Conservation (phyloP, 2,888 invertebrate genomes). For the Drosophila formosana region DNA sequence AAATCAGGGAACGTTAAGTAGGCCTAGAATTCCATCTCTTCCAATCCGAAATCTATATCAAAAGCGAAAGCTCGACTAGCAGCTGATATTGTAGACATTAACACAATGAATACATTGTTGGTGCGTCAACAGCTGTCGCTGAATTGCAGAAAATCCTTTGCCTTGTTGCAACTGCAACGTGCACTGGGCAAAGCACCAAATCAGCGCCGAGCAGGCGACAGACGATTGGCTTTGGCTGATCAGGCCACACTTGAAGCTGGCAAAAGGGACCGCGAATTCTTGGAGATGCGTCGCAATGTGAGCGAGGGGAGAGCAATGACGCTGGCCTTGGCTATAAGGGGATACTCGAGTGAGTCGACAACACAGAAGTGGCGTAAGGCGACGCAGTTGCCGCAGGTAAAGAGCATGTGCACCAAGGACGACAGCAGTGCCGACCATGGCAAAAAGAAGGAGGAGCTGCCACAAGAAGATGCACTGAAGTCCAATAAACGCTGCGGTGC, state of each 20-base stretch:
- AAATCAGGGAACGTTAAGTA: background rate
- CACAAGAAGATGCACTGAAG: background rate
- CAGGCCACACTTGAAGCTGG: background rate
- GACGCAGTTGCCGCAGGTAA: background rate
- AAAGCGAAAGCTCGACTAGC: conserved; percentile 2
- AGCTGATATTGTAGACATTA: conserved; percentile 3
- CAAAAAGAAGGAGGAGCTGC: background rate
- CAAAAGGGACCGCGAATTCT: background rate
- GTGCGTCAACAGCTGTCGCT: conserved; percentile 35
- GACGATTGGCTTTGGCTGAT: background rate
- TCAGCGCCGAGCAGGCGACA: background rate
- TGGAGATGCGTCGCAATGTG: background rate
- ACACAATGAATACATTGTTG: conserved; percentile 48
- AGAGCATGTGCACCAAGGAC: conserved; percentile 13
- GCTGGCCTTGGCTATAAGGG: background rate
- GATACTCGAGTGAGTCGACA: background rate
- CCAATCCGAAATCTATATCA: background rate
- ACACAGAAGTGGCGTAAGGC: background rate
- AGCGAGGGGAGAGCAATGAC: background rate
- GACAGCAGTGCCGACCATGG: background rate
- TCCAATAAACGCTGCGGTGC: background rate
- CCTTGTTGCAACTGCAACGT: conserved; percentile 11
- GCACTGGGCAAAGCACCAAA: background rate
- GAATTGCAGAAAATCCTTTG: conserved; percentile 20
- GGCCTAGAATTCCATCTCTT: too few relatives aligned